Base-by-base conservation (phyloP, 1,140 invertebrate genomes). In the Pomacea maculata region DNA sequence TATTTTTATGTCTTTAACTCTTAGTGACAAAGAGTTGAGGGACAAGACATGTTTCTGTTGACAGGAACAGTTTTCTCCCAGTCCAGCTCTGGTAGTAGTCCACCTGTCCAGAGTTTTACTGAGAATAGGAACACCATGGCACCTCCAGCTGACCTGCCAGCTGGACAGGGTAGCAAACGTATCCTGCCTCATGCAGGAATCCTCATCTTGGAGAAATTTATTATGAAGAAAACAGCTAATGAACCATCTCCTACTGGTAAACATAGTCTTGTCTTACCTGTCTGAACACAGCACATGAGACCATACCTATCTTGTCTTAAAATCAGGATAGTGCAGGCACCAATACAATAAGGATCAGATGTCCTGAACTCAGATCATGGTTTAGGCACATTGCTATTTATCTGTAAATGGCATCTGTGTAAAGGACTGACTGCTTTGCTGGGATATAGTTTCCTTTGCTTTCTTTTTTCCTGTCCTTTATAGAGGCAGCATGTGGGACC, bases 171-270 rank as follows among this genome's bases (percentile, higher is more conserved):
- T 11, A 89, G 87, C 74, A 87, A 87, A 29, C 81, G 89, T 25
- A 91, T 91, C 77, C 87, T 86, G 15, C 88, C 89, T 19, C 83
- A 85, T 19, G 88, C 89, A 52, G 89, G 89, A 45, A 87, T 84
- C 78, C 83, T 83, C n/a, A 90, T 91, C 63, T 84, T 91, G 81
- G 88, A 90, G 55, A 91, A 89, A 81, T 90, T 89, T 70, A 83
- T 81, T 17, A 83, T 83, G 19, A 84, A 86, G 80, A 85, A 82
- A 76, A 87, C 86, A 12, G 83, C 84, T 12, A 87, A 89, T 80
- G 88, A 89, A 73, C 54, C 81, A 1, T 87, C 86, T n/a, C 86
- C 88, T 72, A 81, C 79, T 74, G 85, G 85, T 88, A 74, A 67
- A 70, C 71, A 67, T 67, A 63, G 63, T 61, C 29, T 61, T 74